Base-by-base conservation (phyloP, 92 coral and sea anemone species). In the Pocillopora grandis region DNA sequence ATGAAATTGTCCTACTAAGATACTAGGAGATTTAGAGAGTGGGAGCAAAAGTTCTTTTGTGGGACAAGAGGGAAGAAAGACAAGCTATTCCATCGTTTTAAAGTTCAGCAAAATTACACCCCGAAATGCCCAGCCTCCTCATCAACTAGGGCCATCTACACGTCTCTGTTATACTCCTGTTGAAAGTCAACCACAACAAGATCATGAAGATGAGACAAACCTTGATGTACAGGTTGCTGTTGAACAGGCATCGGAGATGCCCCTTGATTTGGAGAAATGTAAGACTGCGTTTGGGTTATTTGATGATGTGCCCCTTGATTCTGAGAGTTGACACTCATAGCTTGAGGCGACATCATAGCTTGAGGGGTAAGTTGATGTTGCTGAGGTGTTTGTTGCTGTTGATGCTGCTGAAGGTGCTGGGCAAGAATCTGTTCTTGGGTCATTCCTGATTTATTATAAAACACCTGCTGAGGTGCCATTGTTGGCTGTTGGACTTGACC, bases 211-310 rank as follows among this genome's bases (percentile, higher is more conserved):
- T 19, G 1, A 61, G 62, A 72, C 80, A n/a, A 71, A 80, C 73
- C 77, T 76, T 62, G 42, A 27, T 56, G 79, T 57, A 78, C 90
- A 75, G 76, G 59, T 82, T 52, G 87, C 55, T 76, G 85, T 76
- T 61, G 79, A 19, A 66, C 83, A 79, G 78, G 61, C 86, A 82
- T 82, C n/a, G 86, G 74, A 16, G 91, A 55, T n/a, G 76, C 88
- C 56, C 75, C 89, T 77, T 90, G 93, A 70, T 55, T 71, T 58
- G 79, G 82, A 21, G 87, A 56, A 23, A 76, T 37, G 56, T 61
- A 70, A 64, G 62, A 69, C 66, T 80, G 86, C 60, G 57, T 5
- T 55, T 62, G 86, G 3, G 79, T 55, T 66, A 80, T 71, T 60
- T 69, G 88, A n/a, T 78, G 82, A 77, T 76, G 88, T 42, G 17